Base-by-base conservation (phyloP, 2,797 vertebrate genomes). In the Rhinatrema bivittatum region DNA sequence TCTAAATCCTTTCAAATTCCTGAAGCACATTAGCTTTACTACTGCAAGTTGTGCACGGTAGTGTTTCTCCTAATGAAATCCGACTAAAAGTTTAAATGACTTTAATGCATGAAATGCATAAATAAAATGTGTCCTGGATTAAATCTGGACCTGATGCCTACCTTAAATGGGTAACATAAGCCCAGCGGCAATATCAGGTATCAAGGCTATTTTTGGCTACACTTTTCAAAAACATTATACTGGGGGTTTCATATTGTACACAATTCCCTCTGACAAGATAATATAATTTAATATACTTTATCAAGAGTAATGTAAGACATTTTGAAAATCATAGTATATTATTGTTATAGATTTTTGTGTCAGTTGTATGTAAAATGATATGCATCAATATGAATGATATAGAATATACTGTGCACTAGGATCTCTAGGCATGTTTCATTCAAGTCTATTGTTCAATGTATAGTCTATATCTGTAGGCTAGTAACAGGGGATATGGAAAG, bases 91-190 rank as follows among this genome's bases (percentile, higher is more conserved):
- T 74, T 76, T 81, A 82, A 85, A 85, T 79, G 58, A 80, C 76
- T 78, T 83, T 82, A 84, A 79, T 82, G 81, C 80, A 81, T 83
- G 72, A 82, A 79, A 79, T 77, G 73, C 78, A 79, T 81, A 85
- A 85, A 83, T 83, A 84, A 79, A 85, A 85, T 74, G 62, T 85
- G 84, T 76, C 57, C 70, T 79, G 82, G 76, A 83, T 84, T 83
- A 81, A 80, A 85, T 79, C 82, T 81, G 70, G 69, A 68, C 63
- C 70, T 69, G 74, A 77, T 80, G 74, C 71, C 66, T 75, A 79
- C 72, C 64, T 81, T 79, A 80, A 84, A 79, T 80, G 77, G 62
- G 67, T 66, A 81, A 75, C 72, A 73, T 78, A 75, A 74, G 69
- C 72, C 44, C 56, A 60, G 43, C 52, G 53, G 59, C 46, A 47